phyloP scores from a whole-genome alignment of 92 coral and sea anemone species.

The Bergia puertoricense region DNA sequence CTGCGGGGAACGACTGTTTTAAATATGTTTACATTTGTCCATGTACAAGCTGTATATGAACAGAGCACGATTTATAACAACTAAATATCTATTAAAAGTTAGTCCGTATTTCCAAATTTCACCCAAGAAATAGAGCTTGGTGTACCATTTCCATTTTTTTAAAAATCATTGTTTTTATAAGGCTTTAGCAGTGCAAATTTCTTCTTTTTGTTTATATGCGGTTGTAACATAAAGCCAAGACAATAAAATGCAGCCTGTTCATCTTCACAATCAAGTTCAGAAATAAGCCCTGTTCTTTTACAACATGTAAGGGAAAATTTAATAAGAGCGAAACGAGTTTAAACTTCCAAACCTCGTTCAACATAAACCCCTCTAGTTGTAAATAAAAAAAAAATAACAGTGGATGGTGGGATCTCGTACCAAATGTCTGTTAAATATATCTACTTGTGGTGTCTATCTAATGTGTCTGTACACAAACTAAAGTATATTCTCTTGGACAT shows the following conservation, averaged over 20 bases:
- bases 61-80: neutral
- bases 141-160: neutral
- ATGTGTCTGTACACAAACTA: constrained; percentile 1
- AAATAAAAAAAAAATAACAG: neutral
- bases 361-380: neutral
- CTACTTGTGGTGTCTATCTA: constrained; percentile 20
- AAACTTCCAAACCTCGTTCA: neutral
- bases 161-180: neutral
- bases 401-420: neutral
- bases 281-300: neutral
- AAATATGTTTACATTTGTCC: neutral
- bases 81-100: too few species aligned
- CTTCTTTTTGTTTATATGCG: neutral
- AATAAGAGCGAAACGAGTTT: neutral
- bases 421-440: neutral
- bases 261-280: neutral
- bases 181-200: neutral
- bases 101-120: neutral
- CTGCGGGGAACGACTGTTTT: neutral
- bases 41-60: neutral
- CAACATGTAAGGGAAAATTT: too few species aligned
- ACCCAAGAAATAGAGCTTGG: neutral
- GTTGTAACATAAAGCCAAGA: neutral
- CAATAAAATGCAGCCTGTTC: neutral
- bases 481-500: neutral